Evolutionary conservation across 2,888 invertebrate species (phyloP).

Genomic region (Lasius fuliginosus): DNA sequence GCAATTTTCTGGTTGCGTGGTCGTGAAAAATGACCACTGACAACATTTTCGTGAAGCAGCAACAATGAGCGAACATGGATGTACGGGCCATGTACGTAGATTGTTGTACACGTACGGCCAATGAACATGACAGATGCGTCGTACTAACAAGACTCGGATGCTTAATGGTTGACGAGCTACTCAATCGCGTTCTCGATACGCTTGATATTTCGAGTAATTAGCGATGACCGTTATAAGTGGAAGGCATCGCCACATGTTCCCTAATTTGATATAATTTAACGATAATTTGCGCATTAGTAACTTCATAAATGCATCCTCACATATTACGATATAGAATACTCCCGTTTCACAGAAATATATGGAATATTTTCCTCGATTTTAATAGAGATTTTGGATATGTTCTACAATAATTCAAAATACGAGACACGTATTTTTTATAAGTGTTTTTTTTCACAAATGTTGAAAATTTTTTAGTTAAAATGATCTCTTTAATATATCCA

Average conservation of each 20-base stretch:
- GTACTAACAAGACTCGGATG: conserved; percentile 52
- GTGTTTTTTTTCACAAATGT: too few relatives aligned
- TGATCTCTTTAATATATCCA: background rate
- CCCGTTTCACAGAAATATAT: background rate
- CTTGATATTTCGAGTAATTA: conserved; percentile 60
- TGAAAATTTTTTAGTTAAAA: too few relatives aligned
- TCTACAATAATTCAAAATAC: too few relatives aligned
- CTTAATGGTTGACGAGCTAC: conserved; percentile 55
- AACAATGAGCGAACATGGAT: conserved; percentile 44
- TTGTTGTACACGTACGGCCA: conserved; percentile 48
- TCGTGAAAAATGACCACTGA: conserved; percentile 38
- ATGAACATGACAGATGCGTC: conserved; percentile 54
- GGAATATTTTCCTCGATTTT: too few relatives aligned
- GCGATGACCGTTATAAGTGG: conserved; percentile 38
- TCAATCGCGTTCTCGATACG: conserved; percentile 56
- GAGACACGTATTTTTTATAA: too few relatives aligned
- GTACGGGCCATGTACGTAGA: conserved; percentile 38
- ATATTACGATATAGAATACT: background rate
- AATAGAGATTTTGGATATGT: too few relatives aligned
- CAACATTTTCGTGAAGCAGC: conserved; percentile 33
- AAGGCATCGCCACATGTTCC: conserved; percentile 23
- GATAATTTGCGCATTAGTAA: conserved; percentile 30
- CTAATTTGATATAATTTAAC: conserved; percentile 43
- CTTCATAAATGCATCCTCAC: background rate
- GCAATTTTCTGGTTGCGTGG: conserved; percentile 9